Evolutionary conservation across 1,140 invertebrate species (phyloP).

Genomic region (Leptopilina clavipes): DNA sequence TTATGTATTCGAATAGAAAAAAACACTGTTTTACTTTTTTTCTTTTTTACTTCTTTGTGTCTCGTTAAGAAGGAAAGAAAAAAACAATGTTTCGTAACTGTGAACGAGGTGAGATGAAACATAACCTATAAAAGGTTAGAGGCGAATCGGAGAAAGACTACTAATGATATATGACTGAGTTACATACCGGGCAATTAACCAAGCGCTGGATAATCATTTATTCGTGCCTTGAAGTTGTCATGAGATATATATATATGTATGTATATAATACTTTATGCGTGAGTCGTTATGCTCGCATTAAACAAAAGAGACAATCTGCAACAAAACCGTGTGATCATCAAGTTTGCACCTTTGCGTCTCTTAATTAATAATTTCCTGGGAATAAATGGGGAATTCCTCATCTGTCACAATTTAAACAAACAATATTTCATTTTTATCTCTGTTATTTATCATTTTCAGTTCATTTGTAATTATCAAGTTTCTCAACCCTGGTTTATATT

Average conservation of each 20-base stretch:
- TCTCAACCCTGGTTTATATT: no score
- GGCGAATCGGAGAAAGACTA: background rate
- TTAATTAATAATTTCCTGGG: background rate
- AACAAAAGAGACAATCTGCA: background rate
- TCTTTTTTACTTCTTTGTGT: no score
- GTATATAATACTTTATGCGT: no score
- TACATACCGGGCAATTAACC: background rate
- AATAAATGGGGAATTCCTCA: background rate
- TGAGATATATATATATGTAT: background rate
- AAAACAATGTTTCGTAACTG: background rate
- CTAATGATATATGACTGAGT: background rate
- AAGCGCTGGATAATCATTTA: slow-evolving; percentile 2
- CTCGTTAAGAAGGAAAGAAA: background rate
- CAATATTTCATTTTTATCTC: background rate
- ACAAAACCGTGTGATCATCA: slow-evolving; percentile 4
- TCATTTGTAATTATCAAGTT: no score
- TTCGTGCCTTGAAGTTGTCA: background rate
- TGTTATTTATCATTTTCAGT: no score
- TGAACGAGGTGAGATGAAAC: background rate
- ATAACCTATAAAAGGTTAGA: background rate
- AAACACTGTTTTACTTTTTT: no score
- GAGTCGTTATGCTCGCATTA: slow-evolving; percentile 4
- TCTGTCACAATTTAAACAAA: background rate
- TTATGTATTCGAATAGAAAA: no score
- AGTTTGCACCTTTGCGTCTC: background rate